phyloP scores from a whole-genome alignment of 1,140 invertebrate species.

The Nomia melanderi region DNA sequence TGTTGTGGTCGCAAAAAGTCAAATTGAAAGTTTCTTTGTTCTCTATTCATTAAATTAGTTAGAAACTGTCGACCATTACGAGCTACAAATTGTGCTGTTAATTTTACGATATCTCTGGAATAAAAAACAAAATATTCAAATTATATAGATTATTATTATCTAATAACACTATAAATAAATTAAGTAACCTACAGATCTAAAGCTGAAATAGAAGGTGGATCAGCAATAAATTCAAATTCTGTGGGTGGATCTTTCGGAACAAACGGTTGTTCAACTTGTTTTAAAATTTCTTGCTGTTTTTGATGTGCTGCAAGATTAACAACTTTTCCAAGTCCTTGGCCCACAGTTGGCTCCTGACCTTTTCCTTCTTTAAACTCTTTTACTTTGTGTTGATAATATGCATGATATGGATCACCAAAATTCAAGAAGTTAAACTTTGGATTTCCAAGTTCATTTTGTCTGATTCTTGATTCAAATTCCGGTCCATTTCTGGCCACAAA shows the following conservation, averaged over 20 bases:
- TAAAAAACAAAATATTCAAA: constrained; percentile 37
- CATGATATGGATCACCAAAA: constrained; percentile 98
- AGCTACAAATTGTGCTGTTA: constrained; percentile 99
- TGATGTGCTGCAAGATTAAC: constrained; percentile 88
- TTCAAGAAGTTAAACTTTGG: constrained; percentile 99
- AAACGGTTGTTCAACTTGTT: constrained; percentile 93
- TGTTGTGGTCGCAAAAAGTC: constrained; percentile 99
- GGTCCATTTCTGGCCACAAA: constrained; percentile 99
- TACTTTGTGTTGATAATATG: constrained; percentile 99
- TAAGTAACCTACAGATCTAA: constrained; percentile 90
- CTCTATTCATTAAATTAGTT: constrained; percentile 98
- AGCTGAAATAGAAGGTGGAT: constrained; percentile 99
- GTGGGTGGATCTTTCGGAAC: constrained; percentile 96
- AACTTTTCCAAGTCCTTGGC: constrained; percentile 78
- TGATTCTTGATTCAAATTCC: constrained; percentile 97
- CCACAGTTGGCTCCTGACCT: constrained; percentile 80
- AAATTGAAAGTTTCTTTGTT: constrained; percentile 99
- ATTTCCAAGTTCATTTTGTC: constrained; percentile 98
- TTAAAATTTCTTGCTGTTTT: constrained; percentile 93
- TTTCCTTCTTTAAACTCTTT: constrained; percentile 97
- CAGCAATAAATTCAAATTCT: constrained; percentile 98
- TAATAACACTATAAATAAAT: constrained; percentile 33
- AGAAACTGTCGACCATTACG: constrained; percentile 98
- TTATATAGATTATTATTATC: constrained; percentile 33
- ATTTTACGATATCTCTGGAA: constrained; percentile 96